Evolutionary conservation across 2,113 vertebrate genomes (phyloP).

Genomic region (Lagopus muta): DNA sequence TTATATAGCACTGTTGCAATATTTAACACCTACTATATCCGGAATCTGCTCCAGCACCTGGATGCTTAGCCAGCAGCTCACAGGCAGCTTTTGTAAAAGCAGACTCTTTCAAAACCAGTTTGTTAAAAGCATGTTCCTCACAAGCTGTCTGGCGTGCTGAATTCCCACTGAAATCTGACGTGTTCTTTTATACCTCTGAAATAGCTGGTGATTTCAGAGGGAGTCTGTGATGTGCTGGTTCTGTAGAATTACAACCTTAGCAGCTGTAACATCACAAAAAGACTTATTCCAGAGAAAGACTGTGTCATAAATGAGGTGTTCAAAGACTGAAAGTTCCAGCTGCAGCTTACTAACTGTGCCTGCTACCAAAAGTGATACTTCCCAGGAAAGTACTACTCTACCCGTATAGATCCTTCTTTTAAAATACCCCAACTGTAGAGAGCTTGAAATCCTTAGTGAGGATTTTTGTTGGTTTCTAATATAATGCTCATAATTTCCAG

Average conservation of each 20-base stretch:
- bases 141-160: not conserved
- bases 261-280: slow-evolving; percentile 48
- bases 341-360: slow-evolving; percentile 16
- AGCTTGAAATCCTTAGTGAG: not conserved
- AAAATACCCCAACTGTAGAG: not conserved
- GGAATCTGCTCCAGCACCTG: slow-evolving; percentile 18
- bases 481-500: not conserved
- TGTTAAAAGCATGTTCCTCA: slow-evolving; percentile 22
- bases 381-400: slow-evolving; percentile 9
- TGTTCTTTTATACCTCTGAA: slow-evolving; percentile 1
- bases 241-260: slow-evolving; percentile 39
- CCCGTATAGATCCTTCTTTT: not conserved
- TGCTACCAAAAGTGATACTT: not conserved
- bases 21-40: slow-evolving; percentile 54
- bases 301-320: not conserved
- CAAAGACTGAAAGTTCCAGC: slow-evolving; percentile 34
- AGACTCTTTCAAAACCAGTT: slow-evolving; percentile 23
- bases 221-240: slow-evolving; percentile 27
- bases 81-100: slow-evolving; percentile 28
- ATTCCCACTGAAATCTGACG: slow-evolving; percentile 10
- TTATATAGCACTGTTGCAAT: not conserved
- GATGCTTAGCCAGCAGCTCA: slow-evolving; percentile 61
- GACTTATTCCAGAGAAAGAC: slow-evolving; percentile 9
- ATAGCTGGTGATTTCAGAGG: slow-evolving; percentile 29
- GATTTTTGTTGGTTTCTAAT: not conserved